Evolutionary conservation across 2,888 invertebrate species (phyloP).

Genomic region (Augochlorella aurata): DNA sequence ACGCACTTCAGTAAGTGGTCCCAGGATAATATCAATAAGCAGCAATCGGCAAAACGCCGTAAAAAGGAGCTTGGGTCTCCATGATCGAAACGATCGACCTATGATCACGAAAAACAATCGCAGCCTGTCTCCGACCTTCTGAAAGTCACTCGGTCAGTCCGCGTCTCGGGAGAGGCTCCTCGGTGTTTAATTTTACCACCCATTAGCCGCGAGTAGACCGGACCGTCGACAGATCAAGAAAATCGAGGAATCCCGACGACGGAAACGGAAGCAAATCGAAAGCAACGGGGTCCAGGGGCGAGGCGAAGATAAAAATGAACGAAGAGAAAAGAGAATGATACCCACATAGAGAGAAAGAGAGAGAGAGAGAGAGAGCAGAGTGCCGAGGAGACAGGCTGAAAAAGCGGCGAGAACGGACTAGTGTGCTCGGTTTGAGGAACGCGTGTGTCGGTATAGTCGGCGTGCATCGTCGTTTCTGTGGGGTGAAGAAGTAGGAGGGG

Average conservation of each 20-base stretch:
- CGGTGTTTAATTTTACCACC: slow-evolving; percentile 4
- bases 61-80: no score
- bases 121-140: background rate
- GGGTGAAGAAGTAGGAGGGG: slow-evolving; percentile 67
- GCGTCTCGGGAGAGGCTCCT: background rate
- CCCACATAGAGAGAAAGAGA: no score
- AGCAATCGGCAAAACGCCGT: no score
- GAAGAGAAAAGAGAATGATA: slow-evolving; percentile 1
- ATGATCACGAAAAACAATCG: no score
- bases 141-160: slow-evolving; percentile 1
- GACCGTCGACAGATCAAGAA: slow-evolving; percentile 10
- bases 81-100: no score
- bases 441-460: background rate
- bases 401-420: no score
- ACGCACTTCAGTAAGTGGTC: no score
- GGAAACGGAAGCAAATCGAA: slow-evolving; percentile 8
- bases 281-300: slow-evolving; percentile 16
- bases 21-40: no score
- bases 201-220: background rate
- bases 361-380: no score
- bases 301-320: slow-evolving; percentile 1
- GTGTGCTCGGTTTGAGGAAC: no score
- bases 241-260: slow-evolving; percentile 2
- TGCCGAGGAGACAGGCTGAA: no score
- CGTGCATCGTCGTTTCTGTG: slow-evolving; percentile 21